Evolutionary conservation across 2,888 invertebrate genomes (phyloP).

Genomic region (Apamea sordens): DNA sequence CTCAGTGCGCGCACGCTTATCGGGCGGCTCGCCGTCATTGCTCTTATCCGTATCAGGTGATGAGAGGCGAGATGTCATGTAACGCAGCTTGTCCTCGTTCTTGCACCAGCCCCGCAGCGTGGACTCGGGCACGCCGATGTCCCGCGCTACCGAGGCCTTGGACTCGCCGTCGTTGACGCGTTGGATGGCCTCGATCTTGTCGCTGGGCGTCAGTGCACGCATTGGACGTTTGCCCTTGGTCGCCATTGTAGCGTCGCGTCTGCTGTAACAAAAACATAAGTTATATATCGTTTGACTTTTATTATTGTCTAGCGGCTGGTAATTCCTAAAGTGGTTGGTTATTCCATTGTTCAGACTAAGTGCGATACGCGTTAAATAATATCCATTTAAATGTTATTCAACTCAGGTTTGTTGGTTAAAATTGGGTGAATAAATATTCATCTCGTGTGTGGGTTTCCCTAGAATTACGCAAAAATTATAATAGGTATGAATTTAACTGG

Average conservation of each 20-base stretch:
- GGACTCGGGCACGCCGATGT: slow-evolving; percentile 96
- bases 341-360: slow-evolving; percentile 10
- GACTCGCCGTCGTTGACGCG: slow-evolving; percentile 96
- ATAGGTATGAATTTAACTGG: slow-evolving; percentile 6
- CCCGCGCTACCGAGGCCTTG: slow-evolving; percentile 95
- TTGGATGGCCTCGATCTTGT: slow-evolving; percentile 95
- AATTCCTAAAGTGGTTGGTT: slow-evolving; percentile 34
- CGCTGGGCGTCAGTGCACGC: slow-evolving; percentile 93
- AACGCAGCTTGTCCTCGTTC: slow-evolving; percentile 94
- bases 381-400: slow-evolving; percentile 25
- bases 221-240: slow-evolving; percentile 95
- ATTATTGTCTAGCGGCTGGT: slow-evolving; percentile 18
- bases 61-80: slow-evolving; percentile 92
- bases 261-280: slow-evolving; percentile 79
- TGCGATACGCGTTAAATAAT: slow-evolving; percentile 6
- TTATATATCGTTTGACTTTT: slow-evolving; percentile 29
- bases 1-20: slow-evolving; percentile 86
- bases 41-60: slow-evolving; percentile 93
- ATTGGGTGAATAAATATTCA: slow-evolving; percentile 26
- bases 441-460: slow-evolving; percentile 7
- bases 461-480: slow-evolving; percentile 9
- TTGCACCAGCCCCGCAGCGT: slow-evolving; percentile 97
- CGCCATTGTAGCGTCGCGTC: slow-evolving; percentile 89
- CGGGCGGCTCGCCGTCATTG: slow-evolving; percentile 86
- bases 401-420: slow-evolving; percentile 17